Conservation (phyloP, 2,113 vertebrate genomes). For the Chloebia gouldiae region DNA sequence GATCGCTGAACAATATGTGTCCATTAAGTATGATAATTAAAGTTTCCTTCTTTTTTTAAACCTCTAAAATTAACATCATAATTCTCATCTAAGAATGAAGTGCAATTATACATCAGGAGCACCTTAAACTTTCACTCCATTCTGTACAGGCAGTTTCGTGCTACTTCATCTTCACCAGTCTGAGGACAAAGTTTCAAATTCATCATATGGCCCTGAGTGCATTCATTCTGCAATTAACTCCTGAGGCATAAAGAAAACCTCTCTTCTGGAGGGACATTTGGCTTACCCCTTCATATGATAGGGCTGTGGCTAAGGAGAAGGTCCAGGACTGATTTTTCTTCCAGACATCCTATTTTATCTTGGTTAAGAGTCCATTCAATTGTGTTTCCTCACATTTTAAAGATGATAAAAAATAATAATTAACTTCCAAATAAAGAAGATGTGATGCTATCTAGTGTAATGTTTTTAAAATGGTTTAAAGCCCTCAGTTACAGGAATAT, state of each 20-base stretch:
- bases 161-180: background rate
- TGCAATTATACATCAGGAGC: slow-evolving; percentile 12
- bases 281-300: background rate
- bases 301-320: background rate
- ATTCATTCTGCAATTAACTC: background rate
- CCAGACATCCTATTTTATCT: slow-evolving; percentile 37
- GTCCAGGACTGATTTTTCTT: background rate
- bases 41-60: slow-evolving; percentile 33
- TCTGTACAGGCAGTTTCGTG: background rate
- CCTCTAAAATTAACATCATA: slow-evolving; percentile 48
- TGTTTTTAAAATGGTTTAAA: slow-evolving; percentile 29
- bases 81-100: slow-evolving; percentile 36
- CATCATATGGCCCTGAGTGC: background rate
- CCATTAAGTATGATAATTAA: slow-evolving; percentile 39
- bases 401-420: slow-evolving; percentile 49
- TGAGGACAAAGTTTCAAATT: slow-evolving; percentile 15
- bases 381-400: slow-evolving; percentile 49
- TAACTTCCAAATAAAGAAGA: slow-evolving; percentile 50
- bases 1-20: background rate
- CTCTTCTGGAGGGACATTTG: background rate
- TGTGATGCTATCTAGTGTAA: slow-evolving; percentile 28
- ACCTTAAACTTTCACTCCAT: background rate
- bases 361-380: background rate
- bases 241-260: background rate
- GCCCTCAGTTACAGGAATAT: slow-evolving; percentile 18